Conservation (phyloP, 23 tunicate species). For the Styela clava region DNA sequence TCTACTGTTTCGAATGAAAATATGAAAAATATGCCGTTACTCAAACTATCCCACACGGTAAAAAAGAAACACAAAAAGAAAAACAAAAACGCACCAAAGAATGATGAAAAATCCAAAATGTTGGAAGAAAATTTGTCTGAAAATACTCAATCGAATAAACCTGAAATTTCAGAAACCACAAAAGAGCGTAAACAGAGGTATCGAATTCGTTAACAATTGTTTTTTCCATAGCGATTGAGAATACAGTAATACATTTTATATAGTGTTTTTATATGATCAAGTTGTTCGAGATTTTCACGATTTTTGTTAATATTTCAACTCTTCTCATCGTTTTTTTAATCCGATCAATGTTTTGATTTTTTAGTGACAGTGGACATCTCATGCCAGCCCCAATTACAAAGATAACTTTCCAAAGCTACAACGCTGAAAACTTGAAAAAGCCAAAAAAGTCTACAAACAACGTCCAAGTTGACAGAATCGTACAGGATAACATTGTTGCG, state of each 20-base stretch:
- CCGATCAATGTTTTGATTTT: too few relatives aligned
- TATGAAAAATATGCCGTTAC: background rate
- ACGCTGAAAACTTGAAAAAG: constrained; percentile 13
- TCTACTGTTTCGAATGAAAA: background rate
- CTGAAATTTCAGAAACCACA: background rate
- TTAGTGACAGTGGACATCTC: constrained; percentile 14
- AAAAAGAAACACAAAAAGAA: background rate
- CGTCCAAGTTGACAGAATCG: constrained; percentile 23
- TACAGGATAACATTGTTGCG: constrained; percentile 17
- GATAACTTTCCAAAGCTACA: constrained; percentile 29
- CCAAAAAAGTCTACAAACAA: constrained; percentile 8
- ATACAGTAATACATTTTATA: too few relatives aligned
- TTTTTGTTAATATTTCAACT: too few relatives aligned
- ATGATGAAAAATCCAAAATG: background rate
- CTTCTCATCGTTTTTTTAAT: too few relatives aligned
- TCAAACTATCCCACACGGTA: background rate
- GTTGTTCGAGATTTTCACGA: too few relatives aligned
- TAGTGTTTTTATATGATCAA: too few relatives aligned
- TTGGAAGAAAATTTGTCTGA: background rate
- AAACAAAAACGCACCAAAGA: background rate
- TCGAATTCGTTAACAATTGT: too few relatives aligned
- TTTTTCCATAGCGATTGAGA: too few relatives aligned
- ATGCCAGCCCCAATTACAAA: constrained; percentile 37
- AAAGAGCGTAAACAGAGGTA: background rate
- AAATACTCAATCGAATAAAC: background rate